Evolutionary conservation across 2,113 vertebrate species (phyloP).

Genomic region (Burhinus oedicnemus): DNA sequence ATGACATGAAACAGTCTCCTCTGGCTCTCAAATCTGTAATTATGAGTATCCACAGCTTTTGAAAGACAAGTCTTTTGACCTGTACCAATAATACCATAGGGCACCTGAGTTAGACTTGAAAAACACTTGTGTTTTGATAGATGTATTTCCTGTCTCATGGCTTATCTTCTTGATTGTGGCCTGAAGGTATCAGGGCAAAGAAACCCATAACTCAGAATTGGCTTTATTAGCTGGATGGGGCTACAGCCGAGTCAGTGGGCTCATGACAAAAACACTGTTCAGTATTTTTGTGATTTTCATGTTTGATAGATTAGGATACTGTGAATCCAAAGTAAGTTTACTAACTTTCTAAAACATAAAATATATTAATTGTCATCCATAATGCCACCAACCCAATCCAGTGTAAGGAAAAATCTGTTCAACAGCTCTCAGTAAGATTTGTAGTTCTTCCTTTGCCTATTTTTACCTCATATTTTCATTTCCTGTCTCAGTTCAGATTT

Average conservation of each 20-base stretch:
- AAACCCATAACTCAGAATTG: not conserved
- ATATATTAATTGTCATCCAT: not conserved
- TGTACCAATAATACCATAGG: not conserved
- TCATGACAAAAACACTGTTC: not conserved
- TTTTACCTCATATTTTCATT: not conserved
- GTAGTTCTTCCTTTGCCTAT: not conserved
- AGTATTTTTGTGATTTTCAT: not conserved
- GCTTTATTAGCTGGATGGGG: not conserved
- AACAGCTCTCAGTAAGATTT: not conserved
- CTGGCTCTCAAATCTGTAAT: not conserved
- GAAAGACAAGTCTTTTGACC: not conserved
- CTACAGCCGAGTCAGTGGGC: not conserved
- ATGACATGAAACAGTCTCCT: not conserved
- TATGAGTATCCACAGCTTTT: not conserved
- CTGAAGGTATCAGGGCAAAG: not conserved
- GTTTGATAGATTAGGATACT: not conserved
- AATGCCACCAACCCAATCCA: not conserved
- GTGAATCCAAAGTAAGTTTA: not conserved
- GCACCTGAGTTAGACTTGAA: not conserved
- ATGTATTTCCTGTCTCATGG: not conserved
- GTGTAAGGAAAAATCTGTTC: not conserved
- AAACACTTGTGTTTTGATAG: not conserved
- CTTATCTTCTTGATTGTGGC: not conserved
- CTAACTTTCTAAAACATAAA: not conserved
- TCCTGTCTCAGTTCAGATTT: not conserved